A percentile compares a stretch with the other conserved stretches of the same genome.
Evolutionary conservation across 2,113 vertebrate species (phyloP).

Genomic region (Eclectus roratus): DNA sequence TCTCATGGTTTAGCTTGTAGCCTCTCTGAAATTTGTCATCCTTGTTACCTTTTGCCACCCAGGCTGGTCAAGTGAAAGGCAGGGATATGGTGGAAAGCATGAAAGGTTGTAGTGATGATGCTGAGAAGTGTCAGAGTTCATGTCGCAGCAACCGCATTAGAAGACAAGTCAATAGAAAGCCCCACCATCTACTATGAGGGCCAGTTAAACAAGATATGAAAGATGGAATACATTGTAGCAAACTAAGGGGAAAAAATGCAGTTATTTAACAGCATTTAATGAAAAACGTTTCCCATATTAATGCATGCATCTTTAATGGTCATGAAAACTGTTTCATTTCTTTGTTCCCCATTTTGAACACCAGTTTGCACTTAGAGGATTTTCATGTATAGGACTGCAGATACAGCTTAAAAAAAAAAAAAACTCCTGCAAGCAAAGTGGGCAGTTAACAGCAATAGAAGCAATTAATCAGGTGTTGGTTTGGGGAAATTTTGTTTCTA

Average conservation of each 20-base stretch:
- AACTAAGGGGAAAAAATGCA: neutral
- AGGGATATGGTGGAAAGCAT: neutral
- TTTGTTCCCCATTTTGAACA: constrained; percentile 15
- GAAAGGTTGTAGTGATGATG: neutral
- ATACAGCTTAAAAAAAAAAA: neutral
- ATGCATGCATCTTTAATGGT: constrained; percentile 41
- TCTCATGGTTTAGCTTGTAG: neutral
- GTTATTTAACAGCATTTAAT: constrained; percentile 39
- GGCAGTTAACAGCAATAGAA: neutral
- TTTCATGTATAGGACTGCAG: neutral
- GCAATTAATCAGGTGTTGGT: neutral
- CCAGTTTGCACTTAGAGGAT: neutral
- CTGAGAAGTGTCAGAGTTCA: neutral
- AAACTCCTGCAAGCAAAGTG: neutral
- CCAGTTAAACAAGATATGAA: neutral
- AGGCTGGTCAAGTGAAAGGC: neutral
- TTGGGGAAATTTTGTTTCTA: neutral
- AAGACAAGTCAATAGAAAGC: neutral
- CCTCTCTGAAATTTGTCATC: neutral
- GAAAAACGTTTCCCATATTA: constrained; percentile 34
- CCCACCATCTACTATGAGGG: accelerated
- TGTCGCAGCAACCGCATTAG: neutral
- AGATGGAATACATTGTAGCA: constrained; percentile 1
- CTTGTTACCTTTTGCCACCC: accelerated
- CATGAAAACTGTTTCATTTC: neutral